Base-by-base conservation (phyloP, 2,797 vertebrate species). In the Sebastes oblongus region DNA sequence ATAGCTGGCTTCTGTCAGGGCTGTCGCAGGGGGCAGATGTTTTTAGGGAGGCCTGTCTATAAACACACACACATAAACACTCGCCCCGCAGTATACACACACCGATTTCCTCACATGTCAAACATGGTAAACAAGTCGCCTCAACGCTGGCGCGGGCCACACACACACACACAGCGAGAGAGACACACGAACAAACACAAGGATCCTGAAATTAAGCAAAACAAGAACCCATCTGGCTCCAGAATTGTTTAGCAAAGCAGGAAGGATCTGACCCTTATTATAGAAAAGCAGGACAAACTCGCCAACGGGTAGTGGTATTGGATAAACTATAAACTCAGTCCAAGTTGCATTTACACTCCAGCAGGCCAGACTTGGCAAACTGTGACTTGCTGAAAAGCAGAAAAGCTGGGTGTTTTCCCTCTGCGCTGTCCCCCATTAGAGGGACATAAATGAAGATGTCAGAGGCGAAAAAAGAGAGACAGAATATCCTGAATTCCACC, bases 41-140 rank as follows among this genome's bases (percentile, higher is more conserved):
- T 93, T 89, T 91, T 88, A 86, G 83, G 88, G 75, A 87, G 86
- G 82, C 84, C 87, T 66, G 86, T 84, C 89, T 92, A 89, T 89
- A 94, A 93, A 92, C 90, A 90, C 88, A 77, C 83, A 80, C 87
- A 79, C 90, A 82, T 93, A 93, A 93, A 94, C 92, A 94, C 90
- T 82, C 87, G 78, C 87, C 90, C 86, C 77, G 60, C 81, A 90
- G 92, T 89, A 84, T 94, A 93, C 92, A 94, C 93, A 93, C 87
- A 89, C 80, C 60, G 81, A 90, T 93, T 95, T 94, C 91, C 93
- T 94, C 92, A 88, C 89, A 93, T 92, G 90, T 93, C 90, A 91
- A 89, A 91, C 86, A 83, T 72, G 25, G 91, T 94, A 95, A 95
- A 94, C 94, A 94, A 91, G 88, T 93, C 46, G 82, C 87, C 90